Base-by-base conservation (phyloP, 2,888 invertebrate species). In the Philereme transversata region DNA sequence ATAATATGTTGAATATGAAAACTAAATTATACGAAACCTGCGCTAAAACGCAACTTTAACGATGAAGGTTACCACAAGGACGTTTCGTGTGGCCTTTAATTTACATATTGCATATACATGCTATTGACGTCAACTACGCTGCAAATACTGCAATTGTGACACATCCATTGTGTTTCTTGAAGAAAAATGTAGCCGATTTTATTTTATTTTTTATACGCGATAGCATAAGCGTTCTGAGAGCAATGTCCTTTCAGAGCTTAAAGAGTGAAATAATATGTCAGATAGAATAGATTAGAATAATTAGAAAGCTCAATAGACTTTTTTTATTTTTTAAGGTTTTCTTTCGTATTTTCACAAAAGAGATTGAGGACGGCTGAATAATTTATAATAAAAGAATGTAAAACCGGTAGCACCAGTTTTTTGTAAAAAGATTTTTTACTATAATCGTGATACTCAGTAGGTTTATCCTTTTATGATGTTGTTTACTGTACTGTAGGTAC, bases 61-160 rank as follows among this genome's bases (percentile, higher is more conserved):
- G 43, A 40, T 55, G 22, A 56, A 67, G 72, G 65, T 65, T 69
- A 46, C 57, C 65, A 5, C 71, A 76, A 71, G 76, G 75, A 51
- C 69, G 59, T 34, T 51, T 60, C 49, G 64, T 70, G 41, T 55
- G 68, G 62, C 71, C 67, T 55, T 48, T 47, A n/a, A 58, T 62
- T 57, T 65, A 63, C 54, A 58, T 64, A 53, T 38, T 63, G 52
- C 50, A 60, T 66, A 56, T 33, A 55, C 51, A 65, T 55, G 60
- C 59, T 51, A 52, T 35, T 61, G 56, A 65, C 58, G 61, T 64
- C 58, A 59, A 49, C 22, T 44, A 35, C 49, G 58, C 51, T 57
- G 47, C 58, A 62, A 34, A 11, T 11, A 50, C n/a, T 41, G 36
- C 36, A 38, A 43, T 52, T 51, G 40, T 50, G 56, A 51, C 38